phyloP scores from a whole-genome alignment of 1,140 invertebrate genomes.

The Cheumatopsyche charites region DNA sequence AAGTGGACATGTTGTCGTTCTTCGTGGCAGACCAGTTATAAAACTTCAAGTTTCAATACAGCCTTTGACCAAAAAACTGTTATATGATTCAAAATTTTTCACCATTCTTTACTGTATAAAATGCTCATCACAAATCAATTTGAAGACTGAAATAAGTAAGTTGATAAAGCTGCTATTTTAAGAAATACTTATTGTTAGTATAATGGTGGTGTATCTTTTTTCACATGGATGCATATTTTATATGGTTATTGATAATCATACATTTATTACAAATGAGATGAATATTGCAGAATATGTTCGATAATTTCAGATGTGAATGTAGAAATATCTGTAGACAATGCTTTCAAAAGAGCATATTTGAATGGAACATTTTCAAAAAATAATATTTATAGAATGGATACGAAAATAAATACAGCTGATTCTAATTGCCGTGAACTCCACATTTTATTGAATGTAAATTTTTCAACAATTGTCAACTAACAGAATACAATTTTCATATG shows the following conservation, averaged over 20 bases:
- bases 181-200: too few species aligned
- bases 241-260: too few species aligned
- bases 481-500: too few species aligned
- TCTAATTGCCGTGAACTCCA: not conserved
- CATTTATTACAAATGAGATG: too few species aligned
- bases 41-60: not conserved
- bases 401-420: not conserved
- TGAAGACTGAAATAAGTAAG: not conserved
- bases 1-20: constrained; percentile 59
- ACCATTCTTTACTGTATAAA: not conserved
- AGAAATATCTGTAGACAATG: constrained; percentile 50
- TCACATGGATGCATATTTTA: too few species aligned
- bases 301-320: constrained; percentile 43
- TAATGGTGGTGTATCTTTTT: too few species aligned
- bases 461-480: not conserved
- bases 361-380: not conserved
- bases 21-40: constrained; percentile 48
- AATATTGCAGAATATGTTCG: too few species aligned
- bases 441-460: not conserved
- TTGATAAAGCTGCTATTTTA: too few species aligned
- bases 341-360: constrained; percentile 49
- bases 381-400: not conserved
- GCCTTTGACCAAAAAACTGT: not conserved
- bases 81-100: not conserved
- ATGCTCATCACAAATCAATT: not conserved